phyloP scores from a whole-genome alignment of 2,797 vertebrate species.

The Oophaga sylvatica region DNA sequence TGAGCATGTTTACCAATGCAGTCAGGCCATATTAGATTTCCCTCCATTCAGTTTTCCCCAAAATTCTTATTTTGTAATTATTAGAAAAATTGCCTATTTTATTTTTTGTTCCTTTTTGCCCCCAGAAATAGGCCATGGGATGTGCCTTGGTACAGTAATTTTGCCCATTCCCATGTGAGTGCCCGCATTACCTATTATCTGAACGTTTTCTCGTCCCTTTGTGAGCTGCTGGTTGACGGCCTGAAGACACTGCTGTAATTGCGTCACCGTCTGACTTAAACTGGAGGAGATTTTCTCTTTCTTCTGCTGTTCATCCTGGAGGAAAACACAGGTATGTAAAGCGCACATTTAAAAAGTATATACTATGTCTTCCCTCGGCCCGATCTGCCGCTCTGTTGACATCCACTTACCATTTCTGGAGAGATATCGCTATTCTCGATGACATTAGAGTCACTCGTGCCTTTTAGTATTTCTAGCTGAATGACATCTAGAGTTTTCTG shows the following conservation, averaged over 20 bases:
- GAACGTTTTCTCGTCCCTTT: constrained; percentile 82
- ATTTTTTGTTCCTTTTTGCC: too few relatives aligned
- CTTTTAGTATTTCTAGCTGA: constrained; percentile 89
- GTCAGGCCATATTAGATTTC: too few relatives aligned
- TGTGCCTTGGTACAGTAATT: neutral
- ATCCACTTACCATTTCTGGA: constrained; percentile 80
- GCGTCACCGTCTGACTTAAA: constrained; percentile 88
- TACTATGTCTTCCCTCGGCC: too few relatives aligned
- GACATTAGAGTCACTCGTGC: constrained; percentile 80
- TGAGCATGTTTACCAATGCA: too few relatives aligned
- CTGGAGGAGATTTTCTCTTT: constrained; percentile 85
- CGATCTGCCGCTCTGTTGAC: neutral
- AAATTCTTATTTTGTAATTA: too few relatives aligned
- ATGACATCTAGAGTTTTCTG: constrained; percentile 93
- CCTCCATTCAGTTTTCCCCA: too few relatives aligned
- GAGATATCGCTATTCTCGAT: constrained; percentile 88
- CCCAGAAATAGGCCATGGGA: too few relatives aligned
- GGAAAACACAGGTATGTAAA: neutral
- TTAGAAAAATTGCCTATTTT: too few relatives aligned
- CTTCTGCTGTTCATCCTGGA: constrained; percentile 84
- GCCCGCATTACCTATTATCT: constrained; percentile 69
- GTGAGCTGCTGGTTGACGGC: constrained; percentile 87
- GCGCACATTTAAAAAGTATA: constrained; percentile 37
- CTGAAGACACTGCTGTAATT: constrained; percentile 91
- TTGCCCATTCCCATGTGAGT: too few relatives aligned